Percentiles rank a stretch among this genome's conserved stretches.
Evolutionary conservation across 2,888 invertebrate species (phyloP).

Genomic region (Heliconius sara): DNA sequence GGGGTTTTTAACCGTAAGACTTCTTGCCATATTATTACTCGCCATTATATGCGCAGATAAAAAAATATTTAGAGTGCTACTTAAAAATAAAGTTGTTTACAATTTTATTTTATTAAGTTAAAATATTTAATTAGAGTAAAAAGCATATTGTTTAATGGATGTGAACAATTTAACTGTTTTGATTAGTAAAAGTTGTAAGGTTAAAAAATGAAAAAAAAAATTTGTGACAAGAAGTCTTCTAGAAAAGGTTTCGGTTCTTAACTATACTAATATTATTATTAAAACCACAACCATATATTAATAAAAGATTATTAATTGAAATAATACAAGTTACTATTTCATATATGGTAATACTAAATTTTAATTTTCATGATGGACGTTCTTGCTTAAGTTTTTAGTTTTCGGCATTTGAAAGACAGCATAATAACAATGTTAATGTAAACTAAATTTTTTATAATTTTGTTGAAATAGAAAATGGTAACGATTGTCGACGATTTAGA

Average conservation of each 20-base stretch:
- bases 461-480: slow-evolving; percentile 74
- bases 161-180: background rate
- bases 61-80: background rate
- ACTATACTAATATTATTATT: background rate
- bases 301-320: background rate
- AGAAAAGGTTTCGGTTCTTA: background rate
- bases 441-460: slow-evolving; percentile 51
- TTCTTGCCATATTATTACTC: background rate
- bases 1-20: background rate
- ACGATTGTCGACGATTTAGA: slow-evolving; percentile 82
- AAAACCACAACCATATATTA: background rate
- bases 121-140: background rate
- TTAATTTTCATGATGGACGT: slow-evolving; percentile 68
- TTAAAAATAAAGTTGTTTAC: background rate
- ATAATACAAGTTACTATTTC: background rate
- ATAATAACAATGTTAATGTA: slow-evolving; percentile 68
- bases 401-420: slow-evolving; percentile 66
- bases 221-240: background rate
- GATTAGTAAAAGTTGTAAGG: background rate
- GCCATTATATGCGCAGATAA: background rate
- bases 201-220: background rate
- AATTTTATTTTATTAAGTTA: too few species aligned
- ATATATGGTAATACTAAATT: slow-evolving; percentile 21
- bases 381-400: slow-evolving; percentile 61
- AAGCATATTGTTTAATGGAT: background rate